These are phyloP conservation scores for Nycticryphes semicollaris DNA, from an alignment of 2,113 vertebrate genomes.

Conservation along the genomic window DNA sequence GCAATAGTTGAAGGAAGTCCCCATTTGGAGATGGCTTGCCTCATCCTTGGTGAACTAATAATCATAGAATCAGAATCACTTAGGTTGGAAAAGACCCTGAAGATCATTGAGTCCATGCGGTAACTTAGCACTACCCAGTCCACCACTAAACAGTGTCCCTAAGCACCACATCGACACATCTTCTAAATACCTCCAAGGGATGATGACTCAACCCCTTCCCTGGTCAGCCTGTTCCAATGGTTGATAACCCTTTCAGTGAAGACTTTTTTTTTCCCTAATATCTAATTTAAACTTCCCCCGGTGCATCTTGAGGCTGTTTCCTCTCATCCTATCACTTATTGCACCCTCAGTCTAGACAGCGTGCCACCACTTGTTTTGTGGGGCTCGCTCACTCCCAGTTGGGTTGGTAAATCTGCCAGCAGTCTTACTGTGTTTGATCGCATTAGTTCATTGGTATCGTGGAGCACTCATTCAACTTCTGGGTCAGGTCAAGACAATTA, in stretches of 20 bases:
- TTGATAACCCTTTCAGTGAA: neutral
- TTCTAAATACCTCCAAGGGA: neutral
- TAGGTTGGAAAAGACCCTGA: neutral
- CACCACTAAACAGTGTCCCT: neutral
- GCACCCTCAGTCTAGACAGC: neutral
- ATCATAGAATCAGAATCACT: neutral
- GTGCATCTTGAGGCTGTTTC: neutral
- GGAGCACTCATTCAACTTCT: neutral
- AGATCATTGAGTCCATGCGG: neutral
- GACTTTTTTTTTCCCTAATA: neutral
- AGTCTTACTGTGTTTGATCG: neutral
- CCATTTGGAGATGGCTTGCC: neutral
- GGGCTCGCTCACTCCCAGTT: neutral
- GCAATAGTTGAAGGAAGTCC: neutral
- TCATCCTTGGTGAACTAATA: neutral
- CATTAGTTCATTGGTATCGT: neutral
- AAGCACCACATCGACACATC: rapidly evolving
- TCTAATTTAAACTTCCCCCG: neutral
- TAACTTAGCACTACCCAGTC: neutral
- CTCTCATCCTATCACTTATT: neutral
- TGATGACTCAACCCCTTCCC: neutral
- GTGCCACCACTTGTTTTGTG: neutral
- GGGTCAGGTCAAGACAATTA: neutral
- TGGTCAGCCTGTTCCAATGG: neutral
- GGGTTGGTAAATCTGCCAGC: neutral